Evolutionary conservation across 2,797 vertebrate genomes (phyloP), one percentile per base, ranked within the genome.

Genomic region (Hippoglossus hippoglossus): DNA sequence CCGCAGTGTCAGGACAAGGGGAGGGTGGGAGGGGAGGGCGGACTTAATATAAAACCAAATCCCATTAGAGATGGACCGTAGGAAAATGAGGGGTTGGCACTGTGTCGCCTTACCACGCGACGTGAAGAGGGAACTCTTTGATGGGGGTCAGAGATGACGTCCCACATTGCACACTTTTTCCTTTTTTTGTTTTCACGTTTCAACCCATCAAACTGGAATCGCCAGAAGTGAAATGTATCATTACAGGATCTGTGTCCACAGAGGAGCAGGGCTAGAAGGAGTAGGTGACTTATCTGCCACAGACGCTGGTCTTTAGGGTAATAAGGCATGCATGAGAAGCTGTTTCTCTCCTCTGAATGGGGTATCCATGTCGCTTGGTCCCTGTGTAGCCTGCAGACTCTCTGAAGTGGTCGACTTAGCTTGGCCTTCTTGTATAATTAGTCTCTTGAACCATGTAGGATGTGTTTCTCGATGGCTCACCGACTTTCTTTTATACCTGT

Each of bases 291-390:
- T 93, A 94, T 94, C 93, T 87, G 91, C 88, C 91, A 89, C 84
- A 87, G 81, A 90, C 75, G 67, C 56, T 41, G 81, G 90, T 92
- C 95, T 95, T 84, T 85, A 76, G 95, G 95, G 95, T 95, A 95
- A 95, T 95, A 93, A 90, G 82, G 81, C 92, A 95, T 94, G 94
- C 95, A 95, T 95, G 93, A 95, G 93, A 94, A 94, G 89, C 92
- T 94, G 92, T 89, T 91, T 88, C 88, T 87, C 86, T 89, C 82
- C 81, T 87, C 87, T 92, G 90, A 85, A 91, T 75, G 84, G 88
- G 87, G 85, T 89, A 89, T 92, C 92, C 91, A 89, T 92, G 86
- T 89, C 89, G 89, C 91, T 71, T 16, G 83, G 90, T 91, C 93
- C 91, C 90, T 79, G 73, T 75, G 85, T 93, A 91, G 91, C 92